Conservation (phyloP, 2,888 invertebrate species). For the Diaprepes abbreviatus region DNA sequence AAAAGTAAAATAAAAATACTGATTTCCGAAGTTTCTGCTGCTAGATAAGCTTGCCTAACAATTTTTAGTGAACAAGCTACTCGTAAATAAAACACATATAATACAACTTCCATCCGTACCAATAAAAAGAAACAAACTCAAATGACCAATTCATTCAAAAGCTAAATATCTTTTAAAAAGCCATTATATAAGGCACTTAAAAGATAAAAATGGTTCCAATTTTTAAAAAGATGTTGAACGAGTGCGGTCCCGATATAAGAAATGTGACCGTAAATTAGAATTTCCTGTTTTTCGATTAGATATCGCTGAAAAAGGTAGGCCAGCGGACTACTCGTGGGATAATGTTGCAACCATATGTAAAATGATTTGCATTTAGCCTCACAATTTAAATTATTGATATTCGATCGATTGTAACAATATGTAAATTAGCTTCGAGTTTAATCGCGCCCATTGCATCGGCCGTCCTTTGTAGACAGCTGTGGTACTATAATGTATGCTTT, state of each 20-base stretch:
- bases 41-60: no score
- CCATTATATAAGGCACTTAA: slow-evolving; percentile 34
- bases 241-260: slow-evolving; percentile 42
- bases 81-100: no score
- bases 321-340: slow-evolving; percentile 32
- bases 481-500: neutral
- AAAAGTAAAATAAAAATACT: no score
- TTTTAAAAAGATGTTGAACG: slow-evolving; percentile 46
- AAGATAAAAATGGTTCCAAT: slow-evolving; percentile 47
- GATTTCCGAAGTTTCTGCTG: no score
- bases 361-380: slow-evolving; percentile 45
- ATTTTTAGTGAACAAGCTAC: no score
- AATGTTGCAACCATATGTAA: slow-evolving; percentile 44
- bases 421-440: slow-evolving; percentile 34
- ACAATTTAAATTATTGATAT: slow-evolving; percentile 45
- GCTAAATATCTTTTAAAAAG: slow-evolving; percentile 23
- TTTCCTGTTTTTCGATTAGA: slow-evolving; percentile 56
- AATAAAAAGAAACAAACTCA: slow-evolving; percentile 3
- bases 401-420: slow-evolving; percentile 43
- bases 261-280: slow-evolving; percentile 56
- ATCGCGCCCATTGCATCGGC: slow-evolving; percentile 29
- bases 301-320: slow-evolving; percentile 43
- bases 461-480: slow-evolving; percentile 32
- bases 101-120: no score
- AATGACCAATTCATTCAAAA: slow-evolving; percentile 41